phyloP scores from a whole-genome alignment of 2,113 vertebrate species.

The Malurus cyaneus region DNA sequence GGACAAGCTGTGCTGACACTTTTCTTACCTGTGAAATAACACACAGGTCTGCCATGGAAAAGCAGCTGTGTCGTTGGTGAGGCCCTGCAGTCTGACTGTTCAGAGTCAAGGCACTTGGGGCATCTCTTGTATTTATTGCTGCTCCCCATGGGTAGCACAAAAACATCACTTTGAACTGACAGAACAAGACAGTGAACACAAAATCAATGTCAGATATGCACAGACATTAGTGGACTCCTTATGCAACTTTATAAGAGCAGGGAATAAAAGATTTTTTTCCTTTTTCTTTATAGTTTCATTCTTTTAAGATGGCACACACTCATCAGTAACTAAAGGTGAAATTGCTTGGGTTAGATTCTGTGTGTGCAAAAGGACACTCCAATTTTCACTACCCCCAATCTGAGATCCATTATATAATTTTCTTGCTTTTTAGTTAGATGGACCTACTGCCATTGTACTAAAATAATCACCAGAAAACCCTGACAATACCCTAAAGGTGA shows the following conservation, averaged over 20 bases:
- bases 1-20: neutral
- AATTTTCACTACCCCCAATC: neutral
- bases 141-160: neutral
- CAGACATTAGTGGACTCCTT: neutral
- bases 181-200: neutral
- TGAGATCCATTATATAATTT: neutral
- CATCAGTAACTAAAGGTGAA: neutral
- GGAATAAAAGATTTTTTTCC: neutral
- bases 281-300: neutral
- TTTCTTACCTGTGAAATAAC: neutral
- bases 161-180: constrained; percentile 23
- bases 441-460: neutral
- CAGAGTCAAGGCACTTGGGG: neutral
- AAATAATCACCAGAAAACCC: neutral
- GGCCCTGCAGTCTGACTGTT: neutral
- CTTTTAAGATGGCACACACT: neutral
- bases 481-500: neutral
- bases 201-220: neutral
- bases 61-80: neutral
- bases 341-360: neutral
- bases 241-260: rapidly evolving
- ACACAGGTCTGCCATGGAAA: neutral
- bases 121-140: neutral
- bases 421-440: neutral
- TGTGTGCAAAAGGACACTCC: neutral